phyloP scores from a whole-genome alignment of 1,140 invertebrate genomes.

The Aethina tumida region DNA sequence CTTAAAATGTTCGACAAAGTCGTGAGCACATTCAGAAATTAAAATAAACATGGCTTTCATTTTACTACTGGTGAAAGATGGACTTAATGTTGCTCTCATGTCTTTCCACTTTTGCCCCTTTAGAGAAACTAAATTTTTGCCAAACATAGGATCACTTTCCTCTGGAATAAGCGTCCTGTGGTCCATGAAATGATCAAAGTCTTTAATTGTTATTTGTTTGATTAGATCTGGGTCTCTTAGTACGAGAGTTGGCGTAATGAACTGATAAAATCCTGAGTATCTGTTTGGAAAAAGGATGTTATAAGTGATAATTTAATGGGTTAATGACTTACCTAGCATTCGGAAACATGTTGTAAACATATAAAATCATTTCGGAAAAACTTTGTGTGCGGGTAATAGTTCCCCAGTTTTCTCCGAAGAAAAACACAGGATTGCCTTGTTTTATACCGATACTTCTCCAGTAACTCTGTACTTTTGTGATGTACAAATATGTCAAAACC shows the following conservation, averaged over 20 bases:
- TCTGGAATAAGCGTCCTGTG: constrained; percentile 36
- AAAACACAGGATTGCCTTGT: not conserved
- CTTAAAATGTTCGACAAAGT: constrained; percentile 22
- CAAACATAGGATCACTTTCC: constrained; percentile 42
- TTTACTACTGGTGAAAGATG: constrained; percentile 34
- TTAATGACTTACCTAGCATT: not conserved
- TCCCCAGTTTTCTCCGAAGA: not conserved
- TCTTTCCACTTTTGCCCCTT: constrained; percentile 36
- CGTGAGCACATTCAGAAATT: constrained; percentile 21
- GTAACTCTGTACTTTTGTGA: too few relatives aligned
- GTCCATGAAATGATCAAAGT: constrained; percentile 42
- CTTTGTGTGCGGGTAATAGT: not conserved
- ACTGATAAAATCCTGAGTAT: constrained; percentile 37
- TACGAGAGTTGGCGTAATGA: constrained; percentile 34
- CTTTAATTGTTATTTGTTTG: constrained; percentile 40
- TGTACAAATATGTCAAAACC: too few relatives aligned
- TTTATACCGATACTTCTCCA: not conserved
- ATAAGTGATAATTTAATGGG: not conserved
- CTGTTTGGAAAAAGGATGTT: too few relatives aligned
- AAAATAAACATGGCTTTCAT: constrained; percentile 32
- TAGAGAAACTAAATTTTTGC: constrained; percentile 41
- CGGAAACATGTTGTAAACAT: not conserved
- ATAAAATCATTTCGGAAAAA: not conserved
- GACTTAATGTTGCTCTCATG: constrained; percentile 30
- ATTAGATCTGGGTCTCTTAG: constrained; percentile 38